phyloP scores from a whole-genome alignment of 2,113 vertebrate genomes.

The Plectropomus leopardus region DNA sequence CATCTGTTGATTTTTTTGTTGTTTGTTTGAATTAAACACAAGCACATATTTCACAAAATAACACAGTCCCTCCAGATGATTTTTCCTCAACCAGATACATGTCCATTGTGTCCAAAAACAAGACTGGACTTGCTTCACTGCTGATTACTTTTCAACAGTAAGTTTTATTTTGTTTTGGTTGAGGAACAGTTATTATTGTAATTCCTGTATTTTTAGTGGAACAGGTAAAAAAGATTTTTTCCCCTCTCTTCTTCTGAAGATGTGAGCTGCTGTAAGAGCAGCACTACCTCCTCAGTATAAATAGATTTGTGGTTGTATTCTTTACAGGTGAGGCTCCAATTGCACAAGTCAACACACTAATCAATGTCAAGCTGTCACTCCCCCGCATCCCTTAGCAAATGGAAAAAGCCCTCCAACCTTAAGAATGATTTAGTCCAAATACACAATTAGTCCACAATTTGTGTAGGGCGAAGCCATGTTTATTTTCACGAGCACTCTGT shows the following conservation, averaged over 20 bases:
- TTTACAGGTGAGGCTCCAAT: conserved; percentile 82
- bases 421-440: conserved; percentile 82
- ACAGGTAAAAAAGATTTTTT: conserved; percentile 30
- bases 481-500: conserved; percentile 82
- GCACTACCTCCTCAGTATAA: conserved; percentile 67
- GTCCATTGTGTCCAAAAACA: conserved; percentile 42
- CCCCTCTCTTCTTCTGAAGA: conserved; percentile 58
- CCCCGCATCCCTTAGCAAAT: conserved; percentile 61
- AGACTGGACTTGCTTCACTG: conserved; percentile 62
- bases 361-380: conserved; percentile 83
- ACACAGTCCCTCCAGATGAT: conserved; percentile 26
- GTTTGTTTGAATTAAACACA: conserved; percentile 39
- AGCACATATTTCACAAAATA: conserved; percentile 47
- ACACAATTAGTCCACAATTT: conserved; percentile 85
- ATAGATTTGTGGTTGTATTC: conserved; percentile 73
- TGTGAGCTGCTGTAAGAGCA: conserved; percentile 57
- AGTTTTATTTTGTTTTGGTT: conserved; percentile 61
- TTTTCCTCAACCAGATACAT: conserved; percentile 38
- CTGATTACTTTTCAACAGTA: conserved; percentile 68
- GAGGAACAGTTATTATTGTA: conserved; percentile 60
- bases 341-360: conserved; percentile 82
- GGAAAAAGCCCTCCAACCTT: conserved; percentile 79
- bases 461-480: conserved; percentile 83
- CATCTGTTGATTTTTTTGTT: conserved; percentile 33
- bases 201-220: conserved; percentile 58